Conservation (phyloP, 2,888 invertebrate species). For the Ormia ochracea region DNA sequence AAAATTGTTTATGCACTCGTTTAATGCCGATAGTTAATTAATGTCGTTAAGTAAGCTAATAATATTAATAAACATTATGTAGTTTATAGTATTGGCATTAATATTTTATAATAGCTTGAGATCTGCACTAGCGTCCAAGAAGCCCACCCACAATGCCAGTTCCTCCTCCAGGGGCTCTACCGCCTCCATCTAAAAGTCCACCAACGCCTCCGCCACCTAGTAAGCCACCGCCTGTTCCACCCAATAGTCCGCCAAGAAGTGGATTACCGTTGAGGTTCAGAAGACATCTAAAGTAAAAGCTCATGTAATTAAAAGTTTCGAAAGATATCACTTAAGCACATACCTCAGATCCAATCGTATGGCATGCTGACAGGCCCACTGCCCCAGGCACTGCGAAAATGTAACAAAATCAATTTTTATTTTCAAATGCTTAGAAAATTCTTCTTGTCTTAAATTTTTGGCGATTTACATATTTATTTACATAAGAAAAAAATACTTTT, state of each 20-base stretch:
- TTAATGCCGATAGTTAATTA: too few relatives aligned
- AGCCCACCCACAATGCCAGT: constrained; percentile 49
- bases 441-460: too few relatives aligned
- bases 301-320: not conserved
- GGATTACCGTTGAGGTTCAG: constrained; percentile 59
- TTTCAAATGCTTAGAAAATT: too few relatives aligned
- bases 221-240: constrained; percentile 30
- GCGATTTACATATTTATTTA: too few relatives aligned
- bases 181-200: constrained; percentile 25
- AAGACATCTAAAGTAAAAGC: constrained; percentile 41
- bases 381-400: constrained; percentile 46
- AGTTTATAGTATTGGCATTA: not conserved
- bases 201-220: constrained; percentile 40
- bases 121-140: constrained; percentile 43
- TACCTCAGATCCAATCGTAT: constrained; percentile 61
- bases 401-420: not conserved
- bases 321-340: not conserved
- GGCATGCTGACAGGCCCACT: constrained; percentile 57
- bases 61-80: too few relatives aligned
- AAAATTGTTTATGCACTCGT: too few relatives aligned
- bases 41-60: too few relatives aligned
- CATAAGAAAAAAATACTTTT: too few relatives aligned
- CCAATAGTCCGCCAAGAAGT: constrained; percentile 53
- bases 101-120: not conserved
- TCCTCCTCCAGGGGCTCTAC: constrained; percentile 8